Conservation (phyloP, 2,888 invertebrate genomes). For the Acanthosepion esculentum region DNA sequence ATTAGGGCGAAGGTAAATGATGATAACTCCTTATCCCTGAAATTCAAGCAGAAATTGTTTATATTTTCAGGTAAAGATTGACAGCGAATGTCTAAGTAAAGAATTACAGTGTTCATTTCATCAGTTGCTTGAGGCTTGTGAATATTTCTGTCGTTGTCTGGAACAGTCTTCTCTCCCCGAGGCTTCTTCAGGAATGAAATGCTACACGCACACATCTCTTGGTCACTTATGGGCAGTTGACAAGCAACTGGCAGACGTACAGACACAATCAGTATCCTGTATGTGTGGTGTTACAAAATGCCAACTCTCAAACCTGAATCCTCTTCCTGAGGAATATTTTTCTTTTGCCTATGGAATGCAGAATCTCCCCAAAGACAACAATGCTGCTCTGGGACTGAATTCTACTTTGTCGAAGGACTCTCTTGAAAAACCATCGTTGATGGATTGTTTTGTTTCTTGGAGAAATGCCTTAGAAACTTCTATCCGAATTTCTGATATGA, state of each 20-base stretch:
- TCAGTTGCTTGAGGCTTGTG: conserved; percentile 52
- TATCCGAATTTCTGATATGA: conserved; percentile 60
- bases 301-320: not conserved
- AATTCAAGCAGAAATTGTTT: too few species aligned
- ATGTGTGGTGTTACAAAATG: conserved; percentile 49
- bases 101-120: conserved; percentile 54
- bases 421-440: conserved; percentile 50
- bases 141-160: conserved; percentile 54
- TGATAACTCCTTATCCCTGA: too few species aligned
- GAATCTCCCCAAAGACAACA: not conserved
- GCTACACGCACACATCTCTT: conserved; percentile 35
- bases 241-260: not conserved
- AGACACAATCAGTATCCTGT: not conserved
- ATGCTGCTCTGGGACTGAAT: not conserved
- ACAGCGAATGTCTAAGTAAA: conserved; percentile 50
- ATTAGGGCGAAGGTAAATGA: too few species aligned
- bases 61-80: conserved; percentile 53
- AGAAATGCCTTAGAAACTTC: conserved; percentile 61
- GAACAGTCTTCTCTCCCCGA: conserved; percentile 39
- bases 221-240: conserved; percentile 50
- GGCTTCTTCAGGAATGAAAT: not conserved
- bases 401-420: not conserved
- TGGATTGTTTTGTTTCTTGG: conserved; percentile 57
- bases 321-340: conserved; percentile 8
- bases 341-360: not conserved